Evolutionary conservation across 2,888 invertebrate species (phyloP).

Genomic region (Ochropleura plecta): DNA sequence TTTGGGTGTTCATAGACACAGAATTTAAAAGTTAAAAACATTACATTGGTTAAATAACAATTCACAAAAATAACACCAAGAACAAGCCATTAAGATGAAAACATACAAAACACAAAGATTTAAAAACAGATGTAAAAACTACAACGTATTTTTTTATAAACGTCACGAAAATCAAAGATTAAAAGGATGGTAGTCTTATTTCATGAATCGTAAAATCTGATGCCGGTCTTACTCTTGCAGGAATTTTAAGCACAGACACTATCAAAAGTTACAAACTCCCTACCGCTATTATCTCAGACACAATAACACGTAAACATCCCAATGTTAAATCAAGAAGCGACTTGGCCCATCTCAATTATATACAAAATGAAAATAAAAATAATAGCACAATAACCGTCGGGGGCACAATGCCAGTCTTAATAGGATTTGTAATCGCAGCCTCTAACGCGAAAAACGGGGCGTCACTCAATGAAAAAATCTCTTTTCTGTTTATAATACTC

Average conservation of each 20-base stretch:
- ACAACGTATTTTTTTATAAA: conserved; percentile 43
- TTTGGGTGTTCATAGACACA: conserved; percentile 12
- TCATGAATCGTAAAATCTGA: conserved; percentile 44
- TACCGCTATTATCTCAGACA: conserved; percentile 73
- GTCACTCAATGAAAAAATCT: conserved; percentile 85
- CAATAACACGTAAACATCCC: conserved; percentile 79
- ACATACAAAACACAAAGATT: conserved; percentile 47
- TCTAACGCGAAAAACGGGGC: conserved; percentile 78
- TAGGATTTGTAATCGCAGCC: conserved; percentile 83
- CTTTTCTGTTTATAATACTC: conserved; percentile 82
- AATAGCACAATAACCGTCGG: conserved; percentile 74
- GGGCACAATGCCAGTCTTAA: conserved; percentile 79
- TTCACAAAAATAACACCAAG: conserved; percentile 48
- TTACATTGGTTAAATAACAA: conserved; percentile 29
- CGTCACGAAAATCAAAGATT: conserved; percentile 30
- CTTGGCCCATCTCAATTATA: conserved; percentile 84
- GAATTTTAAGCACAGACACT: conserved; percentile 63
- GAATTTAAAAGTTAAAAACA: conserved; percentile 18
- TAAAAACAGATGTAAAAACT: conserved; percentile 41
- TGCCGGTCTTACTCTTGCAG: conserved; percentile 36
- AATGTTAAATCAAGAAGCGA: conserved; percentile 82
- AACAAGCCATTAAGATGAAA: conserved; percentile 57
- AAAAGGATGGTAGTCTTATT: conserved; percentile 42
- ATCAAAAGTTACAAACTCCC: conserved; percentile 51
- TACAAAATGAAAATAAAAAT: conserved; percentile 82